Evolutionary conservation across 2,797 vertebrate species (phyloP).

Genomic region (Lates japonicus): DNA sequence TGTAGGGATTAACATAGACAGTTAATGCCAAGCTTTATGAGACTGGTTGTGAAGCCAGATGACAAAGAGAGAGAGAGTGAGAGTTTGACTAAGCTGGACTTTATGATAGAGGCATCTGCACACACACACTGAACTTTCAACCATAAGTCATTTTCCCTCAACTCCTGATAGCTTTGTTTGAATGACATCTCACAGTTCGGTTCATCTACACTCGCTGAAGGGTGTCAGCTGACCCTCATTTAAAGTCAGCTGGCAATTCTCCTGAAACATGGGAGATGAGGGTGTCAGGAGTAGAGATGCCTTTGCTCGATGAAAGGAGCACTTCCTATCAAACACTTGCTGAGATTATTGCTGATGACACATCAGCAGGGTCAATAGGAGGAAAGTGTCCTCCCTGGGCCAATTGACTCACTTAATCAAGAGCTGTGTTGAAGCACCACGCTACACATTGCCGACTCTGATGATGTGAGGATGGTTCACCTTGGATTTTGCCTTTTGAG

Average conservation of each 20-base stretch:
- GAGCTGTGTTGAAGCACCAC: slow-evolving; percentile 51
- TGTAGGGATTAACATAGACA: not conserved
- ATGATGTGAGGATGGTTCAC: slow-evolving; percentile 67
- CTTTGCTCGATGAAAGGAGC: slow-evolving; percentile 74
- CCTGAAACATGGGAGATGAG: slow-evolving; percentile 66
- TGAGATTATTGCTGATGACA: slow-evolving; percentile 83
- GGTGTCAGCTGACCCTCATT: slow-evolving; percentile 75
- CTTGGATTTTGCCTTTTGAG: slow-evolving; percentile 68
- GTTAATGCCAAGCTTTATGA: not conserved
- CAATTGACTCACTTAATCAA: slow-evolving; percentile 82
- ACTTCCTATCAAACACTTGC: slow-evolving; percentile 77
- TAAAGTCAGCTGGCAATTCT: slow-evolving; percentile 73
- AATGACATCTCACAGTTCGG: slow-evolving; percentile 38
- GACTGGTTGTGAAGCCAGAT: not conserved
- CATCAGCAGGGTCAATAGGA: slow-evolving; percentile 80
- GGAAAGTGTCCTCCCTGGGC: slow-evolving; percentile 78
- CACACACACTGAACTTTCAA: not conserved
- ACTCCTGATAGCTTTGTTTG: slow-evolving; percentile 32
- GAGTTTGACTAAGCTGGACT: not conserved
- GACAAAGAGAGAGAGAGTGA: too few relatives aligned
- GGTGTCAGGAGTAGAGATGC: slow-evolving; percentile 68
- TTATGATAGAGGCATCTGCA: not conserved
- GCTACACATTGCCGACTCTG: slow-evolving; percentile 51
- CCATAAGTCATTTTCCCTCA: slow-evolving; percentile 15
- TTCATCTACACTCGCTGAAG: slow-evolving; percentile 58